These are phyloP conservation scores for Gallinago media DNA, from an alignment of 2,113 vertebrate species.

Conservation along the genomic window DNA sequence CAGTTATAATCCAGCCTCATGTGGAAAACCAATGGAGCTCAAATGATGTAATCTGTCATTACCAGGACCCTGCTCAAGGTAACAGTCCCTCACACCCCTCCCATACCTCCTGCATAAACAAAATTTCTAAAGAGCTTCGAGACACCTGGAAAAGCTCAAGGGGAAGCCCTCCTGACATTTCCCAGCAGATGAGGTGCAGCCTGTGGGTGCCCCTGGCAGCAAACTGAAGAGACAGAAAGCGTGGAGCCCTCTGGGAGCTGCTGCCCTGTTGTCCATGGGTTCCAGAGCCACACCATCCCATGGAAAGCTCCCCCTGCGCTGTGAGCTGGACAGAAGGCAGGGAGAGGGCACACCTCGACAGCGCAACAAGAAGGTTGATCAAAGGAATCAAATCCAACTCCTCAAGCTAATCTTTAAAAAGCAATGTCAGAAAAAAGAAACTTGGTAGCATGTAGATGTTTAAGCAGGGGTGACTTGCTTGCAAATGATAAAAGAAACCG, in stretches of 20 bases:
- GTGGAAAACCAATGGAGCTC: neutral
- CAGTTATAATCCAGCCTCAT: neutral
- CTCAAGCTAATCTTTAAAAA: neutral
- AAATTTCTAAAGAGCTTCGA: neutral
- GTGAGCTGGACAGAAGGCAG: neutral
- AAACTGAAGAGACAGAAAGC: neutral
- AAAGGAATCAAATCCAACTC: neutral
- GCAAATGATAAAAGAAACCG: neutral
- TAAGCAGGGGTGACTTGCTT: neutral
- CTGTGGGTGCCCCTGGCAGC: rapidly evolving
- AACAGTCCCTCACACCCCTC: neutral
- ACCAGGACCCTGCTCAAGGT: neutral
- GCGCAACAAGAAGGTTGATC: neutral
- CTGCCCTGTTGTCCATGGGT: rapidly evolving
- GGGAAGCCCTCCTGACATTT: neutral
- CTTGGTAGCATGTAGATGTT: neutral
- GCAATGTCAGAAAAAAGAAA: neutral
- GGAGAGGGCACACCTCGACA: rapidly evolving
- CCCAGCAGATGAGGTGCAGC: neutral
- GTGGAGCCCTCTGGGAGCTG: neutral
- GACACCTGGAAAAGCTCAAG: neutral
- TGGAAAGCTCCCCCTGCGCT: neutral
- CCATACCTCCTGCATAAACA: neutral
- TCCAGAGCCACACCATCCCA: neutral
- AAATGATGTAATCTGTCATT: neutral